A percentile compares a stretch with the other conserved stretches of the same genome.
These are phyloP conservation scores for Diachrysia chrysitis DNA, from an alignment of 2,888 invertebrate species.

Conservation along the genomic window DNA sequence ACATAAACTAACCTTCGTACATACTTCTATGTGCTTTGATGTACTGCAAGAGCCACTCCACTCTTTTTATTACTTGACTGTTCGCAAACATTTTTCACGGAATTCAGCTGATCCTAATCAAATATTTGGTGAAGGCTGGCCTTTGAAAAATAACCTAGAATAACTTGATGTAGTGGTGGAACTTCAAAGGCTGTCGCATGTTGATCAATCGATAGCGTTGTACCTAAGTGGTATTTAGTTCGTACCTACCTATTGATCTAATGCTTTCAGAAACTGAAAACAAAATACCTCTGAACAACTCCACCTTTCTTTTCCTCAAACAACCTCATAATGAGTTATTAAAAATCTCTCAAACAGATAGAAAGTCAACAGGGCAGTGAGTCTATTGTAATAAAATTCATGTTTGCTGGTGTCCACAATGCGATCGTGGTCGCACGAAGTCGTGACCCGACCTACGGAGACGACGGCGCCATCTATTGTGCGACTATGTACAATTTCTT, in stretches of 20 bases:
- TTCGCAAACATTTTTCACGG: neutral
- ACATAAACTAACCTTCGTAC: slow-evolving; percentile 21
- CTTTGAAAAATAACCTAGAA: neutral
- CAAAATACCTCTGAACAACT: slow-evolving; percentile 18
- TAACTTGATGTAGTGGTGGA: neutral
- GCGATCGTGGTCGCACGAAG: slow-evolving; percentile 70
- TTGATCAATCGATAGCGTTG: neutral
- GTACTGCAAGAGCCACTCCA: neutral
- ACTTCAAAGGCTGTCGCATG: neutral
- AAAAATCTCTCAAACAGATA: slow-evolving; percentile 49
- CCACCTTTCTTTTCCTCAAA: slow-evolving; percentile 27
- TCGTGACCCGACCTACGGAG: slow-evolving; percentile 66
- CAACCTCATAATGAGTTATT: slow-evolving; percentile 36
- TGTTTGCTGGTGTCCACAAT: slow-evolving; percentile 63
- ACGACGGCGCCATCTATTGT: slow-evolving; percentile 54
- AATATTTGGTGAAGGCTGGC: neutral
- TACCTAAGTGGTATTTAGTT: no score
- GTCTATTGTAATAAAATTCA: slow-evolving; percentile 67
- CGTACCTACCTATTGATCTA: neutral
- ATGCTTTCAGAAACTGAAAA: neutral
- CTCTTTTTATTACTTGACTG: slow-evolving; percentile 3
- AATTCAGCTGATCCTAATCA: neutral
- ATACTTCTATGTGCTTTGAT: slow-evolving; percentile 10
- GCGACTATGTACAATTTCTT: slow-evolving; percentile 44
- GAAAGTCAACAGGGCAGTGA: slow-evolving; percentile 54